Conservation (phyloP, 2,113 vertebrate genomes). For the Dromiciops gliroides region DNA sequence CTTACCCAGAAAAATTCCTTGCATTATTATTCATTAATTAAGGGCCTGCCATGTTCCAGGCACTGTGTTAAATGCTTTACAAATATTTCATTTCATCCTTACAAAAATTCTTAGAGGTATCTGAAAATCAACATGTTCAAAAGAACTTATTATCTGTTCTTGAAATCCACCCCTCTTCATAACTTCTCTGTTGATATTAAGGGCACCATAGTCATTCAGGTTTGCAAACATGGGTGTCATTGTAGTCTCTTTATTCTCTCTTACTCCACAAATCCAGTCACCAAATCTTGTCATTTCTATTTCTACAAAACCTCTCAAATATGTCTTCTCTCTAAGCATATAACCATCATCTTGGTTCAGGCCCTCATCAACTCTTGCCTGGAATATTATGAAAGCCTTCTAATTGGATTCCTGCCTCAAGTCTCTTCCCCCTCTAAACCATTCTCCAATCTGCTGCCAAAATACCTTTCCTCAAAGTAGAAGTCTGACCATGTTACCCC, state of each 20-base stretch:
- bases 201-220: neutral
- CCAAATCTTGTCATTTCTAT: neutral
- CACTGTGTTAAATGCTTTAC: neutral
- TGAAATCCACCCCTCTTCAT: neutral
- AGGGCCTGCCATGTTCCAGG: neutral
- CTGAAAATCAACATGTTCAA: neutral
- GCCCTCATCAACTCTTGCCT: neutral
- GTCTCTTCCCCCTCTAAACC: neutral
- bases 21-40: neutral
- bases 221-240: neutral
- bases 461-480: neutral
- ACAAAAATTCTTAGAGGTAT: neutral
- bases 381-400: neutral
- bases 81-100: neutral
- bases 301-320: neutral
- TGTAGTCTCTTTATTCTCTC: neutral
- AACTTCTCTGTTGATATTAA: neutral
- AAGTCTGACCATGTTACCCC: neutral
- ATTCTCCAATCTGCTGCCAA: neutral
- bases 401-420: neutral
- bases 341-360: neutral
- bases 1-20: neutral
- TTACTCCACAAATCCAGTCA: neutral
- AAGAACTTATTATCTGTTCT: neutral
- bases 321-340: neutral